Percentiles rank a stretch among this genome's conserved stretches.
phyloP scores from a whole-genome alignment of 2,888 invertebrate genomes.

The Eudiplozoon nipponicum region DNA sequence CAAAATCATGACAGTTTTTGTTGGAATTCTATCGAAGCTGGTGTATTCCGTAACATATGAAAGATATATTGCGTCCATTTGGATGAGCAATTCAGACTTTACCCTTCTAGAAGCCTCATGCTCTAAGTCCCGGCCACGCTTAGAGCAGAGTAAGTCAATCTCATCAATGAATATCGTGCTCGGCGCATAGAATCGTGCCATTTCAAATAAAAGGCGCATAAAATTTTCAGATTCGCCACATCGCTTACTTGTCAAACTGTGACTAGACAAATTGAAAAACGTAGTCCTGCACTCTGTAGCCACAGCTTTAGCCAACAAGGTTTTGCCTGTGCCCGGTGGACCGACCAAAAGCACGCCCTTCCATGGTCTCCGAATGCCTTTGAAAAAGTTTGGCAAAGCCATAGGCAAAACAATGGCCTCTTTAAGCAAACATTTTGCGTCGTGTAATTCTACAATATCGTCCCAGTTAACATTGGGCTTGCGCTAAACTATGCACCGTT shows the following conservation, averaged over 20 bases:
- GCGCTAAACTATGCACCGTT: conserved; percentile 75
- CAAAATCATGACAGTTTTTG: conserved; percentile 49
- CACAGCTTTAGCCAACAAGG: conserved; percentile 31
- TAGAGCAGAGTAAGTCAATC: conserved; percentile 77
- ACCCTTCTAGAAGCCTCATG: conserved; percentile 83
- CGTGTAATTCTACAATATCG: conserved; percentile 29
- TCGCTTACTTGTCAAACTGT: conserved; percentile 84
- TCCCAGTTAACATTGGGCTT: conserved; percentile 70
- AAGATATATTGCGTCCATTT: conserved; percentile 90
- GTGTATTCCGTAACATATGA: conserved; percentile 11
- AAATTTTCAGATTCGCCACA: conserved; percentile 95
- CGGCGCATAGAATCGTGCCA: conserved; percentile 87
- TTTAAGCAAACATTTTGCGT: conserved; percentile 41
- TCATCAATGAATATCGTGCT: conserved; percentile 95
- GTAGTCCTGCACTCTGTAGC: conserved; percentile 31
- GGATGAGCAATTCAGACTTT: conserved; percentile 76
- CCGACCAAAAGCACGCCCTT: conserved; percentile 33
- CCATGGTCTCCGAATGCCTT: conserved; percentile 74
- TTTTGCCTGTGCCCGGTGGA: conserved; percentile 31
- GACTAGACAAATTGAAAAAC: conserved; percentile 51
- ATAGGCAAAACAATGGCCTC: conserved; percentile 86
- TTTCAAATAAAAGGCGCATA: conserved; percentile 71
- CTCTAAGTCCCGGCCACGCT: conserved; percentile 69
- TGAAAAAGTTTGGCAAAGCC: conserved; percentile 91
- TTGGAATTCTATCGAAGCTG: conserved; percentile 17